Evolutionary conservation across 2,113 vertebrate species (phyloP).

Genomic region (Cyanoramphus novaezelandiae): DNA sequence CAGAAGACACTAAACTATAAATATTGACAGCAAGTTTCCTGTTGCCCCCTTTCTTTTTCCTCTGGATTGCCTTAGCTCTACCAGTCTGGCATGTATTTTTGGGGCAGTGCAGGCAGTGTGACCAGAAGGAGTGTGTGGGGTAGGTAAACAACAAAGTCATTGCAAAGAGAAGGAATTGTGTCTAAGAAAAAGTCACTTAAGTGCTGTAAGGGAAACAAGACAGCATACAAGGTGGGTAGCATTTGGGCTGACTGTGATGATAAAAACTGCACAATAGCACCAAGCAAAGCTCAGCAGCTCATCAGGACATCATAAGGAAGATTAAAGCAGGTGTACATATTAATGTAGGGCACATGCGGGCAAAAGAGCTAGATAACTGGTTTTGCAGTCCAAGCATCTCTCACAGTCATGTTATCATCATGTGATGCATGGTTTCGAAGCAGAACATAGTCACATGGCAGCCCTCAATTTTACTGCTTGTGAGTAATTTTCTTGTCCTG

Average conservation of each 20-base stretch:
- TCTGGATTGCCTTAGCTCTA: neutral
- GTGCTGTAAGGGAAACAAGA: neutral
- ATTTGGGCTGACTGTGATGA: neutral
- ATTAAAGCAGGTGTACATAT: neutral
- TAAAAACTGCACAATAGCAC: neutral
- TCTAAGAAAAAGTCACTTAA: neutral
- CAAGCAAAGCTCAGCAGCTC: neutral
- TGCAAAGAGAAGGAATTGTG: neutral
- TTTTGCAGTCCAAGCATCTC: neutral
- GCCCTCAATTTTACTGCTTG: conserved; percentile 28
- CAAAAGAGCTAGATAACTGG: neutral
- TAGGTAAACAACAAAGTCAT: neutral
- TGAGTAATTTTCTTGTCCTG: conserved; percentile 57
- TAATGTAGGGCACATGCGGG: neutral
- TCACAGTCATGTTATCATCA: neutral
- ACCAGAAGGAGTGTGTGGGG: neutral
- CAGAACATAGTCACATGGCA: neutral
- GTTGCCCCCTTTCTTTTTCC: neutral
- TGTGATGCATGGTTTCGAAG: neutral
- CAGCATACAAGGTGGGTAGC: neutral
- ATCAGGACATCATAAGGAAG: neutral
- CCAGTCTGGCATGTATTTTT: neutral
- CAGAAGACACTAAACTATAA: neutral
- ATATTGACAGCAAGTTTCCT: neutral
- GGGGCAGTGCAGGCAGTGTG: neutral